phyloP scores from a whole-genome alignment of 1,140 invertebrate genomes.

The Oryctes rhinoceros region DNA sequence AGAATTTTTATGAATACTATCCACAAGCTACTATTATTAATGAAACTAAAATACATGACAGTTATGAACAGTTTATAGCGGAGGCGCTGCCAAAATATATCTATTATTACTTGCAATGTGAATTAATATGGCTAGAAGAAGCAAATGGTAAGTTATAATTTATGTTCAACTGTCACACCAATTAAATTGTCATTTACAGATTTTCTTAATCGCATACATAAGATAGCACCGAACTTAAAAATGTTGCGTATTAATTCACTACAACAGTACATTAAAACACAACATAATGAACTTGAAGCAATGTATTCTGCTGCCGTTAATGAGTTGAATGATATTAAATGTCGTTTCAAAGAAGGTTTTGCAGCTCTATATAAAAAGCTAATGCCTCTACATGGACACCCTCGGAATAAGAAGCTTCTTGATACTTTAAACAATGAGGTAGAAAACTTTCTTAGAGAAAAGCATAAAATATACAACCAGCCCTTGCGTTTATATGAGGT shows the following conservation, averaged over 20 bases:
- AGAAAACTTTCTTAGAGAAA: constrained; percentile 4
- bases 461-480: not conserved
- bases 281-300: constrained; percentile 20
- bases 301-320: not conserved
- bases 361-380: constrained; percentile 36
- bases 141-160: constrained; percentile 9
- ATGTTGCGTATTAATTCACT: constrained; percentile 9
- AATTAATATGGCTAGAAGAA: constrained; percentile 46
- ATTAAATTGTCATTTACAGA: not conserved
- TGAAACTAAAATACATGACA: constrained; percentile 33
- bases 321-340: not conserved
- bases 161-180: constrained; percentile 4
- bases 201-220: not conserved
- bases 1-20: constrained; percentile 45
- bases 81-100: constrained; percentile 41
- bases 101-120: constrained; percentile 43
- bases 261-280: not conserved
- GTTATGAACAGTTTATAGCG: constrained; percentile 38
- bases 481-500: not conserved
- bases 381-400: constrained; percentile 47
- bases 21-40: constrained; percentile 23
- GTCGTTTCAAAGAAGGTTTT: not conserved
- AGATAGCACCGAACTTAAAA: not conserved
- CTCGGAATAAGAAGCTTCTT: constrained; percentile 42
- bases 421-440: constrained; percentile 39